Base-by-base conservation (phyloP, 2,113 vertebrate genomes). In the Prionailurus viverrinus region DNA sequence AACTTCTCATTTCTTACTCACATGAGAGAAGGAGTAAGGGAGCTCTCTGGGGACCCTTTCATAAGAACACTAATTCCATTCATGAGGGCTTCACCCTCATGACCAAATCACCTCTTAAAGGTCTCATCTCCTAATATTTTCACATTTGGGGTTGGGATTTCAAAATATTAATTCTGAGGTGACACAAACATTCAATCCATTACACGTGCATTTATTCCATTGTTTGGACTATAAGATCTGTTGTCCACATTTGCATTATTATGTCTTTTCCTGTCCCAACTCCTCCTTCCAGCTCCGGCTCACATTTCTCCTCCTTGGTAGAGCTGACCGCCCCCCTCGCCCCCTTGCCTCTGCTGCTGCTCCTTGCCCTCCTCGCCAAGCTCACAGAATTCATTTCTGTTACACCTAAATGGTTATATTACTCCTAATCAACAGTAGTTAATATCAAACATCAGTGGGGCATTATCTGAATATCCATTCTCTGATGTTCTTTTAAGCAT, bases 401-500 rank as follows among this genome's bases (percentile, higher is more conserved):
- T 93, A 96, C 19, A 92, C 31, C 15, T 71, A 80, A 78, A 29
- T 92, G 33, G 27, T 95, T 81, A 55, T 27, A 58, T 83, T 84
- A 74, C 29, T 89, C 95, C 58, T 41, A 93, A 29, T 86, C 18
- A 73, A 89, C 63, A 25, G 41, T 10, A 93, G 48, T 95, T 83
- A 93, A 94, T 92, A 84, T 73, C 55, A 92, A 82, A 65, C 7
- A 7, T 80, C 55, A 15, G 58, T 55, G 15, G 48, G 27, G 14
- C 8, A 74, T 76, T 85, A 48, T 96, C 63, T 63, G 89, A 18
- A 3, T n/a, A 91, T 58, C 58, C 8, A 48, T 31, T 23, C 25
- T 93, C 92, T 27, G 25, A 53, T 91, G 78, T 94, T 94, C 94
- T 97, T 96, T 97, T 61, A 95, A 85, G 89, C 63, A 92, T 91